Conservation (phyloP, 2,113 vertebrate genomes). For the Microcebus tavaratra region DNA sequence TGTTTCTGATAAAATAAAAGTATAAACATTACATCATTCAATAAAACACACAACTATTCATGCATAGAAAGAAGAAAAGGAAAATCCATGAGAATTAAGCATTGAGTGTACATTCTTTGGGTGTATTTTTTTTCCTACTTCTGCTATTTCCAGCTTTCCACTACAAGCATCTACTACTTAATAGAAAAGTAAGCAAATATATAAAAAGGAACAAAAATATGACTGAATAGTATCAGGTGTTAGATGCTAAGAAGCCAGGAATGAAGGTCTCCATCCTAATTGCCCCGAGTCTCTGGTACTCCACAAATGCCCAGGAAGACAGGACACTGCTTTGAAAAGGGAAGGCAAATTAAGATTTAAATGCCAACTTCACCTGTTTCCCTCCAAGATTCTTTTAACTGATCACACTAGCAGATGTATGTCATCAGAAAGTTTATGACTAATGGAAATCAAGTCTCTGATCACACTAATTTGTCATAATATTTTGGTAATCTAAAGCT, state of each 20-base stretch:
- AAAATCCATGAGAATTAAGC: background rate
- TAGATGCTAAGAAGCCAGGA: background rate
- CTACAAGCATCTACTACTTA: background rate
- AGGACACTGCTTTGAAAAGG: background rate
- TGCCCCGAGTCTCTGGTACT: background rate
- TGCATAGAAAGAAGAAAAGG: background rate
- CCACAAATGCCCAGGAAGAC: background rate
- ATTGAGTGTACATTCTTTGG: background rate
- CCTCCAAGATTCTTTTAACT: background rate
- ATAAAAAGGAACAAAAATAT: background rate
- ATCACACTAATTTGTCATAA: background rate
- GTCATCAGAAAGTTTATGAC: background rate
- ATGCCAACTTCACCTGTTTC: background rate
- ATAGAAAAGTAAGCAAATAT: background rate
- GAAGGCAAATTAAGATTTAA: background rate
- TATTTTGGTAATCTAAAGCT: background rate
- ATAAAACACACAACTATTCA: background rate
- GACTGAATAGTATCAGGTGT: background rate
- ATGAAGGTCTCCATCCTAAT: background rate
- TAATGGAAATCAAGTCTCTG: background rate
- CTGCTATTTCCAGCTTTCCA: background rate
- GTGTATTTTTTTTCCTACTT: background rate
- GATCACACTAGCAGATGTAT: background rate
- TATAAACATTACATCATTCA: background rate
- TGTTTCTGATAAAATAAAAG: background rate